Percentiles rank a stretch among this genome's conserved stretches.
Evolutionary conservation across 2,113 vertebrate species (phyloP).

Genomic region (Syrrhaptes paradoxus): DNA sequence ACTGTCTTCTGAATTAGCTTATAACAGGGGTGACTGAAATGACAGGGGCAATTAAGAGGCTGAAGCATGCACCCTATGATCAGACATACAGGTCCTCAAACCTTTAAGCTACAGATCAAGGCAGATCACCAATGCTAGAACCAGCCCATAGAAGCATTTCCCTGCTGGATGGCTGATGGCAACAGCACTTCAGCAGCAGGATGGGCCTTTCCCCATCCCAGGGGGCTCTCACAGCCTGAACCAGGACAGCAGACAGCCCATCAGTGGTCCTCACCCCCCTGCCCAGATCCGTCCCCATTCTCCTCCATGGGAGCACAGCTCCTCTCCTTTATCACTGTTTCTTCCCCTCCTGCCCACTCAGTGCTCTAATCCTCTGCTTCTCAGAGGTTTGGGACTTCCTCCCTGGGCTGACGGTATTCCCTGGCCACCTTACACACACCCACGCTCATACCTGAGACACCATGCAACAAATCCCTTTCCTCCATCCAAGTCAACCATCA

Average conservation of each 20-base stretch:
- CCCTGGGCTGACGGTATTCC: fast-evolving
- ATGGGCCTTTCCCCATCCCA: no score
- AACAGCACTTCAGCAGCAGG: not conserved
- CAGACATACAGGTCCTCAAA: not conserved
- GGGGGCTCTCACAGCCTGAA: not conserved
- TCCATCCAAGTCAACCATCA: fast-evolving
- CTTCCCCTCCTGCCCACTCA: not conserved
- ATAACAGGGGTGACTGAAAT: not conserved
- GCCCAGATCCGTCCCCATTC: not conserved
- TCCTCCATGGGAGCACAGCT: fast-evolving
- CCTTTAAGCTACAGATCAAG: not conserved
- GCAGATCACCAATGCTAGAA: not conserved
- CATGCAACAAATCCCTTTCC: fast-evolving
- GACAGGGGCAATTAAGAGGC: not conserved
- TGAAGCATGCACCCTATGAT: not conserved
- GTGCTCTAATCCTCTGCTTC: not conserved
- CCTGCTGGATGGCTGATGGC: not conserved
- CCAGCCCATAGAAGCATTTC: not conserved
- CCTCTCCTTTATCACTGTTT: not conserved
- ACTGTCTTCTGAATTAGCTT: not conserved
- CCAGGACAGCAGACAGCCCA: not conserved
- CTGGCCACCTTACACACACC: fast-evolving
- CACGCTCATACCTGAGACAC: fast-evolving
- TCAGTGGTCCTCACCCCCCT: fast-evolving
- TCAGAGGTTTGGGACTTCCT: not conserved